Evolutionary conservation across 2,888 invertebrate species (phyloP).

Genomic region (Drosophila siamana): DNA sequence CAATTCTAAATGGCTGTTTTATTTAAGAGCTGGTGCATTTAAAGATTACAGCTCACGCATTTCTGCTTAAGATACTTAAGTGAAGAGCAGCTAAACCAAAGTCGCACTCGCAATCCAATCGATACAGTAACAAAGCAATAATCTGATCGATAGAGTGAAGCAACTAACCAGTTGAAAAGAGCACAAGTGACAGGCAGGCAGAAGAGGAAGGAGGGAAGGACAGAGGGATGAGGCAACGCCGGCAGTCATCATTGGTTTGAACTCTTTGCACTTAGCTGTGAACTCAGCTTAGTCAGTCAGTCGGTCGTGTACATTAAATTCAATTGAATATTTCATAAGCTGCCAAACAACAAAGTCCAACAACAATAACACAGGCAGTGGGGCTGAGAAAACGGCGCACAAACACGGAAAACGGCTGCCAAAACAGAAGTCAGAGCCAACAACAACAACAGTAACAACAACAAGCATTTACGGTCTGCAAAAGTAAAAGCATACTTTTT

Average conservation of each 20-base stretch:
- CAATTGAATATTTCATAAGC: constrained; percentile 78
- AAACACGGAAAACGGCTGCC: constrained; percentile 59
- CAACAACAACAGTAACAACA: constrained; percentile 22
- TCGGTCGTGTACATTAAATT: constrained; percentile 74
- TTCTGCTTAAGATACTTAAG: not conserved
- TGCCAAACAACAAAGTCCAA: constrained; percentile 61
- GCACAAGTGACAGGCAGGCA: constrained; percentile 23
- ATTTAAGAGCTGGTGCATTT: not conserved
- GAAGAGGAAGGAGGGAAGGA: not conserved
- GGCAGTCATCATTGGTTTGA: constrained; percentile 48
- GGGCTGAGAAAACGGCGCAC: constrained; percentile 38
- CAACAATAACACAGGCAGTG: constrained; percentile 33
- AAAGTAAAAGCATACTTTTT: constrained; percentile 67
- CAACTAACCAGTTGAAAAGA: constrained; percentile 6
- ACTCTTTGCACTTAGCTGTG: constrained; percentile 60
- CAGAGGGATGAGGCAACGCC: not conserved
- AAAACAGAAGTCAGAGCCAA: constrained; percentile 49
- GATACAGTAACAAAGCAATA: not conserved
- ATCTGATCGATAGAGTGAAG: constrained; percentile 5
- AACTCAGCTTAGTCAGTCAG: constrained; percentile 65
- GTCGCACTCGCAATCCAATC: not conserved
- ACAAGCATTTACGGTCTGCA: constrained; percentile 49
- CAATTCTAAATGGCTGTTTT: no score
- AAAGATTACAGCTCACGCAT: not conserved
- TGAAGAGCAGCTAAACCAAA: not conserved